A percentile compares a stretch with the other conserved stretches of the same genome.
Evolutionary conservation across 2,113 vertebrate species (phyloP).

Genomic region (Eidolon helvum): DNA sequence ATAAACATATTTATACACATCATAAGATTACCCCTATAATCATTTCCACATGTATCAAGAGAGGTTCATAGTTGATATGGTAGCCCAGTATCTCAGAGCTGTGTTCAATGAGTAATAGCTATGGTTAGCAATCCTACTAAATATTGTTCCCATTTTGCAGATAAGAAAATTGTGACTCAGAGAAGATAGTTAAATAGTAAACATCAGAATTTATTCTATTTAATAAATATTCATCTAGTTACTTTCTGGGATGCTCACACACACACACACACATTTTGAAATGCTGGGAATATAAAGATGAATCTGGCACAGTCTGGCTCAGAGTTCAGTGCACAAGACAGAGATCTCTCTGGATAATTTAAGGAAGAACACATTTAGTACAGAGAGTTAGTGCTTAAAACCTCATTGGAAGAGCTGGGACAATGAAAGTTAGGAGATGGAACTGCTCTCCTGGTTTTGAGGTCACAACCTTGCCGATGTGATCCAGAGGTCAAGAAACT

Average conservation of each 20-base stretch:
- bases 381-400: background rate
- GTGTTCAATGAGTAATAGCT: background rate
- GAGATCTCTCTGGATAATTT: background rate
- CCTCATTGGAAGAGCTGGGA: background rate
- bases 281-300: background rate
- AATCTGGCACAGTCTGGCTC: background rate
- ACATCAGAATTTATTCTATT: background rate
- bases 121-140: background rate
- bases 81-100: background rate
- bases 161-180: background rate
- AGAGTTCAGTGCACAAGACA: background rate
- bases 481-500: background rate
- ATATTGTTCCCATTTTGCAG: background rate
- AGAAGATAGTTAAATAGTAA: background rate
- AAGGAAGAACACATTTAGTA: background rate
- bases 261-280: background rate
- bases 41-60: background rate
- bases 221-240: background rate
- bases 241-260: background rate
- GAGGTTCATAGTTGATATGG: background rate
- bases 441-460: background rate
- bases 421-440: background rate
- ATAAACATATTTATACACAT: background rate
- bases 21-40: background rate
- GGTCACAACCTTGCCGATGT: background rate